Evolutionary conservation across 2,797 vertebrate species (phyloP).

Genomic region (Anisognathus igniventris): DNA sequence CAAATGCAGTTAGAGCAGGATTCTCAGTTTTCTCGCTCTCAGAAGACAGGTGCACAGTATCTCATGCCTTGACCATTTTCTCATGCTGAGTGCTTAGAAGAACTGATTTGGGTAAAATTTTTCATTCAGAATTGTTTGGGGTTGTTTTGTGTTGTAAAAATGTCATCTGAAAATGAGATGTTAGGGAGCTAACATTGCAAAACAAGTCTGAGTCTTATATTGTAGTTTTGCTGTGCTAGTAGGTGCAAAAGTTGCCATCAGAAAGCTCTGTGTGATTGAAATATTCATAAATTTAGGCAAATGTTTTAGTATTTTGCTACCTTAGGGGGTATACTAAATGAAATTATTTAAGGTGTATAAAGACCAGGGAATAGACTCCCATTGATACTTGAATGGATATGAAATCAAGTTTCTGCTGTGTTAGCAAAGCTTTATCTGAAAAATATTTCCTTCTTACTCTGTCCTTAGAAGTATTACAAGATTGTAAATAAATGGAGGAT

Average conservation of each 20-base stretch:
- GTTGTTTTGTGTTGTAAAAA: neutral
- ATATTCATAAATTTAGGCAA: neutral
- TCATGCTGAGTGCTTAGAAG: neutral
- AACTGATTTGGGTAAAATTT: neutral
- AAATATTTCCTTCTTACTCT: neutral
- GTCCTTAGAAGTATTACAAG: neutral
- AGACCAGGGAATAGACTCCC: neutral
- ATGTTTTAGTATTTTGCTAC: neutral
- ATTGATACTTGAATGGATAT: neutral
- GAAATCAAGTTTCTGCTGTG: neutral
- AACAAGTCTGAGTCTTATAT: neutral
- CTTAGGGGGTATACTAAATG: neutral
- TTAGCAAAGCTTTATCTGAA: neutral
- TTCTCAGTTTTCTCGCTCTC: neutral
- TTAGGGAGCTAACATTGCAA: neutral
- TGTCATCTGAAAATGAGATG: neutral
- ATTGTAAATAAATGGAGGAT: neutral
- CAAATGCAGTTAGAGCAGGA: neutral
- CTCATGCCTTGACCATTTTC: neutral
- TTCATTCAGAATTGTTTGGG: neutral
- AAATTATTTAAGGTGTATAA: neutral
- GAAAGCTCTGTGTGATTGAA: neutral
- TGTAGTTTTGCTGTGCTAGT: neutral
- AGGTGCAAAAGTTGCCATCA: neutral
- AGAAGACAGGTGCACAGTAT: neutral